Evolutionary conservation across 2,888 invertebrate species (phyloP), one percentile per base, ranked within the genome.

Genomic region (Isotomurus palustris): DNA sequence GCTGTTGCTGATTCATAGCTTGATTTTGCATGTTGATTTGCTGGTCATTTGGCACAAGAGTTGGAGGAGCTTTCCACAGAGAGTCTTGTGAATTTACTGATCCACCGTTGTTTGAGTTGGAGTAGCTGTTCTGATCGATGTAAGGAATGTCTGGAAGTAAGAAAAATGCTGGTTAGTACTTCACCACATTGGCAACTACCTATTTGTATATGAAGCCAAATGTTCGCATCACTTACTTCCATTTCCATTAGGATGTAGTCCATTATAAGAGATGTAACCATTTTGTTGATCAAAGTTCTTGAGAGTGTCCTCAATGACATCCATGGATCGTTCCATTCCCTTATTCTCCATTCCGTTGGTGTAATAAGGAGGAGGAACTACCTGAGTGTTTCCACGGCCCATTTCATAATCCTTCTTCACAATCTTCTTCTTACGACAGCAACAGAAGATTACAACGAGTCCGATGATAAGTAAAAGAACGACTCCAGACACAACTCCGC

Each of bases 71-170:
- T 78, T 91, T 91, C 92, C 93, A 91, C 72, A 93, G 78, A 36
- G 92, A 92, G 76, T 92, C 91, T 76, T 92, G 92, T 3, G 91
- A 92, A 78, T 93, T 91, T 57, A 92, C 91, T 72, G 91, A 91
- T 69, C 92, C 92, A n/a, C 91, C 91, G 76, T 91, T 91, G 79
- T 91, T 91, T 60, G 91, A 91, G 76, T 91, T 91, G 59, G 91
- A 88, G 77, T 91, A 91, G 76, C 89, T 90, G 77, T 90, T 90
- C 58, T 70, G 70, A 75, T 91, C 91, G 78, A 90, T 62, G 78
- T 91, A 91, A 64, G 69, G 68, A 14, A 43, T 49, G 12, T 17
- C 36, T 56, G 57, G 59, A 60, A 64, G 35, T 51, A 57, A 57
- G 47, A 50, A 52, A 36, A 36, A 14, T n/a, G 25, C 27, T 17